A percentile compares a stretch with the other conserved stretches of the same genome.
phyloP scores from a whole-genome alignment of 2,797 vertebrate genomes.

The Tangara arthus region DNA sequence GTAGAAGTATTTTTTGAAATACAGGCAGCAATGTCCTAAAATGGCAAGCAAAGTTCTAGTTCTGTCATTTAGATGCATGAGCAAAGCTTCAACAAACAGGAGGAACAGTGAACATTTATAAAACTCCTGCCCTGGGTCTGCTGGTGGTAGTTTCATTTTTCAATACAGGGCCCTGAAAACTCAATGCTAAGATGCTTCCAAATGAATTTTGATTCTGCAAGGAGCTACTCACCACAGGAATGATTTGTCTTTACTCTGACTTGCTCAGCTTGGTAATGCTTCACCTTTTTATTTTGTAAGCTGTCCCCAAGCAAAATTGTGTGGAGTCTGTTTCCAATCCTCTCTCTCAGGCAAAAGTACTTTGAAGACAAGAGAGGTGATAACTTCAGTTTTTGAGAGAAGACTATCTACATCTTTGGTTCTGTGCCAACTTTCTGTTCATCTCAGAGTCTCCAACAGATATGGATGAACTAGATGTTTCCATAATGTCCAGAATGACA shows the following conservation, averaged over 20 bases:
- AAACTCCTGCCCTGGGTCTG: constrained; percentile 38
- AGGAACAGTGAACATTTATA: constrained; percentile 46
- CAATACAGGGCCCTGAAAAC: constrained; percentile 25
- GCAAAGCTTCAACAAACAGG: constrained; percentile 58
- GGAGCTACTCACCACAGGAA: neutral
- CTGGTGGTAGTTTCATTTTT: constrained; percentile 54
- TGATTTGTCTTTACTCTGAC: constrained; percentile 42
- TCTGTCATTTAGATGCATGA: constrained; percentile 66
- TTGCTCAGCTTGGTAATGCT: neutral
- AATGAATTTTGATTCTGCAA: constrained; percentile 60
- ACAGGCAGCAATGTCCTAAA: constrained; percentile 37
- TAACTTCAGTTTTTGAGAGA: neutral
- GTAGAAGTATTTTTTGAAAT: constrained; percentile 19
- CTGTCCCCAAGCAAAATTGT: neutral
- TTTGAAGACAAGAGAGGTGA: neutral
- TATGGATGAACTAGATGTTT: neutral
- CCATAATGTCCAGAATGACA: neutral
- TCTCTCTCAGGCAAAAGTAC: neutral
- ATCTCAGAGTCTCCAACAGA: neutral
- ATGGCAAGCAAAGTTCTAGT: constrained; percentile 55
- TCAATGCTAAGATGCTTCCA: constrained; percentile 34
- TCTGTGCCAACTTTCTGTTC: neutral
- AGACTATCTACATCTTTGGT: neutral
- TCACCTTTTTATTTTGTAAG: constrained; percentile 17
- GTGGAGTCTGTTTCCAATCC: neutral